These are phyloP conservation scores for Myotis davidii DNA, from an alignment of 2,113 vertebrate species.

Conservation along the genomic window DNA sequence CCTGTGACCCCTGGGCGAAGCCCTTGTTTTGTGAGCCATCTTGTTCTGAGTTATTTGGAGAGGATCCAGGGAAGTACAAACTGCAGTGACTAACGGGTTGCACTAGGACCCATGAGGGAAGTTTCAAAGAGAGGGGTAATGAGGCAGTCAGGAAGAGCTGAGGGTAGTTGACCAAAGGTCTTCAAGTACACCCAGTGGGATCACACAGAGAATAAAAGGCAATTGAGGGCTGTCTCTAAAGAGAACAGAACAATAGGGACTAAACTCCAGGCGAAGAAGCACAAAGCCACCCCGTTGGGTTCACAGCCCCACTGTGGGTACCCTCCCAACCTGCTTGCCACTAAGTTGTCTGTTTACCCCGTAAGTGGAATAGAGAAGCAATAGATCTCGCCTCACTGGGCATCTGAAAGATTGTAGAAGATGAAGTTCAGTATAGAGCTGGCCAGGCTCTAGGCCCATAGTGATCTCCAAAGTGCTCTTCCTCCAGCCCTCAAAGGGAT, in stretches of 20 bases:
- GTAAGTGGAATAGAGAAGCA: neutral
- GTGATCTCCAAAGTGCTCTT: neutral
- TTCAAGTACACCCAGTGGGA: neutral
- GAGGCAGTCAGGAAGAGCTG: neutral
- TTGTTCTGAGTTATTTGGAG: neutral
- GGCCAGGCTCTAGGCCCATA: neutral
- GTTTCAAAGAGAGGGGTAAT: neutral
- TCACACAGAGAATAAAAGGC: neutral
- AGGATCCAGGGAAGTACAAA: neutral
- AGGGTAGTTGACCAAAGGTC: neutral
- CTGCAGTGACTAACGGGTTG: neutral
- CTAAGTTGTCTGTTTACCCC: neutral
- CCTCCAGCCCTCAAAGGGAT: neutral
- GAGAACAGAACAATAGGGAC: neutral
- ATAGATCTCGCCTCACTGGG: neutral
- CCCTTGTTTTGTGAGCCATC: neutral
- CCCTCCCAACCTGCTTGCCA: neutral
- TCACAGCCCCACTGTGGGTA: neutral
- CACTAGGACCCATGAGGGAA: neutral
- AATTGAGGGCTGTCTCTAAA: neutral
- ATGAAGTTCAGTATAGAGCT: neutral
- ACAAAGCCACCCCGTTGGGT: neutral
- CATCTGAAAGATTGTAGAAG: neutral
- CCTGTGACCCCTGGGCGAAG: neutral
- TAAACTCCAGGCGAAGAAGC: neutral